Percentiles rank a stretch among this genome's conserved stretches.
Evolutionary conservation across 1,140 invertebrate species (phyloP).

Genomic region (Leptinotarsa lineolata): DNA sequence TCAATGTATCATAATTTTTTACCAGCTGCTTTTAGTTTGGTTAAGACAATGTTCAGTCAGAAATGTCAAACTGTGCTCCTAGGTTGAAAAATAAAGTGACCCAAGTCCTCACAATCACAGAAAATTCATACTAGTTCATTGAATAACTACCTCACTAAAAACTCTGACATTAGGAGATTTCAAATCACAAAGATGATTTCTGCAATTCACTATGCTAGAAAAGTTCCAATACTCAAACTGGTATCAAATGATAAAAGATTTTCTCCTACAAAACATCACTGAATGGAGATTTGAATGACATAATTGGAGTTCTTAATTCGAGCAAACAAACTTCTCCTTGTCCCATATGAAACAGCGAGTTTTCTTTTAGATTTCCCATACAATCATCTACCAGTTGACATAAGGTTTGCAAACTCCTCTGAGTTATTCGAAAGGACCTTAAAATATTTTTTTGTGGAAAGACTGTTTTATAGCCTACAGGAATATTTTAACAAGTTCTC

Average conservation of each 20-base stretch:
- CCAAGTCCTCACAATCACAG: slow-evolving; percentile 49
- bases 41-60: slow-evolving; percentile 19
- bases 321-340: slow-evolving; percentile 43
- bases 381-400: too few species aligned
- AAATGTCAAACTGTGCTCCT: slow-evolving; percentile 43
- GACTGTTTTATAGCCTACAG: too few species aligned
- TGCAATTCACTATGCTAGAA: slow-evolving; percentile 36
- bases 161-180: slow-evolving; percentile 58
- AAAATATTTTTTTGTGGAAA: too few species aligned
- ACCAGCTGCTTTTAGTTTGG: neutral
- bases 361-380: too few species aligned
- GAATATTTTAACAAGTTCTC: too few species aligned
- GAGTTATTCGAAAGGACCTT: too few species aligned
- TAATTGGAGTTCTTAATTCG: slow-evolving; percentile 50
- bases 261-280: slow-evolving; percentile 50
- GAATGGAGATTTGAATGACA: slow-evolving; percentile 38
- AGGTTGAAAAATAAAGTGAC: slow-evolving; percentile 43
- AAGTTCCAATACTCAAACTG: slow-evolving; percentile 47
- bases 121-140: slow-evolving; percentile 59
- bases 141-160: slow-evolving; percentile 54
- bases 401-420: too few species aligned
- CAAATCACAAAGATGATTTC: slow-evolving; percentile 37
- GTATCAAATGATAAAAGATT: slow-evolving; percentile 36
- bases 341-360: too few species aligned
- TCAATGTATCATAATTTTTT: too few species aligned